A percentile compares a stretch with the other conserved stretches of the same genome.
These are phyloP conservation scores for Melinaea menophilus DNA, from an alignment of 2,888 invertebrate genomes.

Conservation along the genomic window DNA sequence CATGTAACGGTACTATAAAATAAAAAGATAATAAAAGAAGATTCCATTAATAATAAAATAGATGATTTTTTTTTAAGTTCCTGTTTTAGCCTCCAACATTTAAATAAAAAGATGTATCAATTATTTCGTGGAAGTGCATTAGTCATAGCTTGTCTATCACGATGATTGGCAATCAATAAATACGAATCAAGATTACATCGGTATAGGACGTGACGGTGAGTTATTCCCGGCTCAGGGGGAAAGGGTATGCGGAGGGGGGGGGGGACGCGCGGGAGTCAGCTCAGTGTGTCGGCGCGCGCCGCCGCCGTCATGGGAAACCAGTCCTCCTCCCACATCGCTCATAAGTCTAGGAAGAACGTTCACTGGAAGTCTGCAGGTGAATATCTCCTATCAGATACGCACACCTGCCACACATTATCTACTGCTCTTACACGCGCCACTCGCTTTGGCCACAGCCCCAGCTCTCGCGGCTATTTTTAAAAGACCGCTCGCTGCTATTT, in stretches of 20 bases:
- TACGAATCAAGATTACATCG: constrained; percentile 59
- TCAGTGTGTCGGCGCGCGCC: constrained; percentile 74
- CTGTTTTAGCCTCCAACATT: background rate
- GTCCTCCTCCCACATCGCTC: constrained; percentile 66
- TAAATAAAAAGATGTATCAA: background rate
- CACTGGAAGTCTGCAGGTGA: constrained; percentile 93
- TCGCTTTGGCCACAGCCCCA: constrained; percentile 43
- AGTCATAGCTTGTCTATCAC: constrained; percentile 23
- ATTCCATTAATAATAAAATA: background rate
- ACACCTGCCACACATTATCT: constrained; percentile 27
- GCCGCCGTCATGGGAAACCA: constrained; percentile 77
- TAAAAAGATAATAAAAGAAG: too few species aligned
- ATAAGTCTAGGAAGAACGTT: constrained; percentile 84
- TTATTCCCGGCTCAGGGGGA: constrained; percentile 63
- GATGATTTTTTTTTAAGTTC: background rate
- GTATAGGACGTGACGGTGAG: constrained; percentile 51
- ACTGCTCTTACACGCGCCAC: constrained; percentile 27
- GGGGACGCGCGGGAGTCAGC: constrained; percentile 47
- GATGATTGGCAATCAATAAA: constrained; percentile 62
- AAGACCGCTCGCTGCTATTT: constrained; percentile 65
- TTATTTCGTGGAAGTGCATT: background rate
- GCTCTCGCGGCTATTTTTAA: constrained; percentile 66
- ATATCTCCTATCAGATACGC: constrained; percentile 31
- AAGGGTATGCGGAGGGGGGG: constrained; percentile 42
- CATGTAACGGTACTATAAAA: too few species aligned